phyloP scores from a whole-genome alignment of 1,140 invertebrate genomes.

The Phymorhynchus buccinoides region DNA sequence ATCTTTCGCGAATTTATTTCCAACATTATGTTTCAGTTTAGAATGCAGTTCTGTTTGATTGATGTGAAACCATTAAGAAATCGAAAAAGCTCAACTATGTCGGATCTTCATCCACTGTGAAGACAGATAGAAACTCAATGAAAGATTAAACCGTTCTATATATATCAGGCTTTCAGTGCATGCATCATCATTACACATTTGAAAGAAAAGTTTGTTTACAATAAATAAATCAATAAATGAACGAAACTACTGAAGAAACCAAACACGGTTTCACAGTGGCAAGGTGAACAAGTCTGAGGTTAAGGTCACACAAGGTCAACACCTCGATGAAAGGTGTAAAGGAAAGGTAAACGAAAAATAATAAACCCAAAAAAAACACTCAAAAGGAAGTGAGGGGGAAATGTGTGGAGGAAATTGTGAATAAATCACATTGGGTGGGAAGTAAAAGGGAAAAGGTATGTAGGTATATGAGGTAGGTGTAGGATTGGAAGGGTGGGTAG shows the following conservation, averaged over 20 bases:
- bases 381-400: background rate
- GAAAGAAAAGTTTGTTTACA: background rate
- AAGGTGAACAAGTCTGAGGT: background rate
- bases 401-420: background rate
- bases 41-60: background rate
- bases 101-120: background rate
- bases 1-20: background rate
- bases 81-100: background rate
- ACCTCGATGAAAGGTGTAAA: background rate
- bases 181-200: background rate
- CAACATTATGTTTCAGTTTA: background rate
- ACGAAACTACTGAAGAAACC: background rate
- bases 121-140: background rate
- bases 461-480: background rate
- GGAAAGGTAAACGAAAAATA: background rate
- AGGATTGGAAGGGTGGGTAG: background rate
- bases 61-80: too few species aligned
- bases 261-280: background rate
- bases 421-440: background rate
- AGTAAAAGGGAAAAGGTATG: background rate
- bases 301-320: slow-evolving; percentile 11
- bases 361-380: background rate
- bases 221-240: background rate
- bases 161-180: background rate
- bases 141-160: background rate